Percentiles rank a stretch among this genome's conserved stretches.
Evolutionary conservation across 2,113 vertebrate genomes (phyloP).

Genomic region (sheep (Ovis aries)): ARS-UI_Ramb_v3.0 NC_056073.1:34266501-34267000

Average conservation of each 20-base stretch:
- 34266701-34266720: not conserved
- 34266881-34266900: not conserved
- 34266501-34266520: no score
- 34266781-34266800: not conserved
- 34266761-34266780: not conserved
- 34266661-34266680: not conserved
- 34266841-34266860: not conserved
- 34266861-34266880: not conserved
- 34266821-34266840: not conserved
- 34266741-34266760: not conserved
- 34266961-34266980: no score
- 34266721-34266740: not conserved
- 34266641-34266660: no score
- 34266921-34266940: not conserved
- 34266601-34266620: no score
- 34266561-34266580: no score
- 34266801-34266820: no score
- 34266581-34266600: no score
- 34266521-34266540: no score
- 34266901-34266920: not conserved
- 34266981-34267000: no score
- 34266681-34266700: not conserved
- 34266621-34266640: no score
- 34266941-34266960: no score
- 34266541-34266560: no score